A percentile compares a stretch with the other conserved stretches of the same genome.
phyloP scores from a whole-genome alignment of 2,113 vertebrate species.

The Platichthys stellatus region DNA sequence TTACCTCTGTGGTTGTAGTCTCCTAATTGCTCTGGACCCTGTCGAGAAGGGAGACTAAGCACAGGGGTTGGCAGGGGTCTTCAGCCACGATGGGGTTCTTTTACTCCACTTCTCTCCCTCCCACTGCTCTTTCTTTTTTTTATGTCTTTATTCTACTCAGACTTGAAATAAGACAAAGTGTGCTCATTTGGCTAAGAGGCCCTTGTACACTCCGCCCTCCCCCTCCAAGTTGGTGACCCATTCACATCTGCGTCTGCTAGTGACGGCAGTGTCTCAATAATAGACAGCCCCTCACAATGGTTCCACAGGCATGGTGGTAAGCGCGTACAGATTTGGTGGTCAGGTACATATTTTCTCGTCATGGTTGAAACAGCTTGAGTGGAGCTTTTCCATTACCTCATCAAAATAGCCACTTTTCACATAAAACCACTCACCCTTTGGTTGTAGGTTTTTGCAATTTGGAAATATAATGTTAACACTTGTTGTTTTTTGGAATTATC shows the following conservation, averaged over 20 bases:
- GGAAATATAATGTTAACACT: background rate
- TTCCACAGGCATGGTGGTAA: background rate
- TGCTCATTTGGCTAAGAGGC: conserved; percentile 69
- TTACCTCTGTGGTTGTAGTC: conserved; percentile 75
- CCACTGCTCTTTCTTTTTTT: conserved; percentile 18
- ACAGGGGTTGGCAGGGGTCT: conserved; percentile 56
- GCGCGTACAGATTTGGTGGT: background rate
- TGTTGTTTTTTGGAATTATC: background rate
- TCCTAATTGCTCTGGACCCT: conserved; percentile 80
- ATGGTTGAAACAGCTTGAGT: background rate
- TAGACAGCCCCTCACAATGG: conserved; percentile 3
- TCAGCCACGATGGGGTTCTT: conserved; percentile 26
- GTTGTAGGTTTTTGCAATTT: background rate
- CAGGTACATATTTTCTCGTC: background rate
- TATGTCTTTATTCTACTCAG: conserved; percentile 34
- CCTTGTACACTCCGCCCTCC: conserved; percentile 22
- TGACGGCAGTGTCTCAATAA: conserved; percentile 11
- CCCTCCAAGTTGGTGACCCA: conserved; percentile 17
- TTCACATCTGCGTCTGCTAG: conserved; percentile 44
- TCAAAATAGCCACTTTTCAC: background rate
- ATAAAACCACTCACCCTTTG: background rate
- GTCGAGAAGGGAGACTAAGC: conserved; percentile 62
- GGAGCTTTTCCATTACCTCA: background rate
- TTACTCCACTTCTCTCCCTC: conserved; percentile 9
- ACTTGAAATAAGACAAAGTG: conserved; percentile 60